Evolutionary conservation across 2,113 vertebrate species (phyloP).

Genomic region (Hippoglossus stenolepis): DNA sequence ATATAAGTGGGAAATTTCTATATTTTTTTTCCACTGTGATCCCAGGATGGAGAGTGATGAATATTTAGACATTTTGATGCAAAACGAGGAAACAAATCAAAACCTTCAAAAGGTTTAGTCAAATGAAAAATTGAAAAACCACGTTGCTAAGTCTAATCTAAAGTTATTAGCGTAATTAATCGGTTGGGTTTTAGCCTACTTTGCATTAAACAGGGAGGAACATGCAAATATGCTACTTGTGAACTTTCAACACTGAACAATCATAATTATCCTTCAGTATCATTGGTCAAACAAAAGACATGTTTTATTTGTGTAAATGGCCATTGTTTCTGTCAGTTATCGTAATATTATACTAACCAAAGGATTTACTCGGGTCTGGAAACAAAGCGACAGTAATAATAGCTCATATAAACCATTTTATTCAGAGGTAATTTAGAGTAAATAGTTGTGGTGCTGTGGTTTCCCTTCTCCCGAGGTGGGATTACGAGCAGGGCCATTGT

Average conservation of each 20-base stretch:
- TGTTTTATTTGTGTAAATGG: slow-evolving; percentile 10
- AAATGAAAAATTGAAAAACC: slow-evolving; percentile 33
- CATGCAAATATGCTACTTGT: slow-evolving; percentile 35
- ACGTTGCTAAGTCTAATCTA: slow-evolving; percentile 8
- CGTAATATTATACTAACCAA: not conserved
- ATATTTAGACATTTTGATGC: slow-evolving; percentile 71
- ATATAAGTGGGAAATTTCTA: slow-evolving; percentile 9
- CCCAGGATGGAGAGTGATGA: slow-evolving; percentile 19
- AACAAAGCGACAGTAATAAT: no score
- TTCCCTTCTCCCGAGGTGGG: not conserved
- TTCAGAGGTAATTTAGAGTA: not conserved
- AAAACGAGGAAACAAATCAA: slow-evolving; percentile 63
- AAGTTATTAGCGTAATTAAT: slow-evolving; percentile 21
- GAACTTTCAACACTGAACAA: not conserved
- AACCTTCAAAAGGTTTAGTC: slow-evolving; percentile 59
- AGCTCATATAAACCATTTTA: not conserved
- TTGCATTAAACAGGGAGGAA: slow-evolving; percentile 15
- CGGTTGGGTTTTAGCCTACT: not conserved
- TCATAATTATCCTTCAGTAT: not conserved
- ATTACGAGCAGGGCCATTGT: not conserved
- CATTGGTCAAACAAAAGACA: not conserved
- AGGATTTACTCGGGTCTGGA: not conserved
- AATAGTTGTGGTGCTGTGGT: not conserved
- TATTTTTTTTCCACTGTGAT: not conserved
- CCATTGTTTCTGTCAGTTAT: not conserved